Base-by-base conservation (phyloP, 2,797 vertebrate genomes). In the Allobates femoralis region DNA sequence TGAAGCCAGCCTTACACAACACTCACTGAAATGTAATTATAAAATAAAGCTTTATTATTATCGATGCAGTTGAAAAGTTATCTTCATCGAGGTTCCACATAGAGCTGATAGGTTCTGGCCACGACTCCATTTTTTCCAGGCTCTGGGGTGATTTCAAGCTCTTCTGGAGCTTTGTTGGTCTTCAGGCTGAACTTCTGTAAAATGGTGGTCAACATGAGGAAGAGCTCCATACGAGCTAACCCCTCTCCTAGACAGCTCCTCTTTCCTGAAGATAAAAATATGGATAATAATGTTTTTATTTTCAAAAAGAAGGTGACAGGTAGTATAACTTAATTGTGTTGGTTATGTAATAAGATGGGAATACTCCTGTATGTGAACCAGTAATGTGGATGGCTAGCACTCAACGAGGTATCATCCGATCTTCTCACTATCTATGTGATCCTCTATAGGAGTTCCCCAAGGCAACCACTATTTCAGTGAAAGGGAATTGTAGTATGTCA, bases 81-180 rank as follows among this genome's bases (percentile, higher is more conserved):
- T 80, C 18, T 26, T 80, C n/a, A 60, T 46, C 84, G 32, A 1
- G 51, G 51, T 10, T 32, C 34, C 30, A 85, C 34, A 41, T 62
- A 74, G n/a, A 79, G 34, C 64, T 79, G 32, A 21, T 85, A 85
- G 0, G 64, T 58, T 18, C 84, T 71, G 12, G 66, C 53, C 8
- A 80, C 12, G 1, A 18, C 16, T 10, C 76, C 77, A 73, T 85
- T 85, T 50, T 30, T 85, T 8, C 30, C 21, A 15, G 84, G 84
- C 34, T 85, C 50, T 12, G 84, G 84, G 34, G 84, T 79, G 28
- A 85, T 85, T n/a, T 85, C 77, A 14, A 85, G 58, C 28, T 85
- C 77, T 32, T 56, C 26, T n/a, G 64, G 34, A 16, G 7, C n/a
- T 26, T 19, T n/a, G 26, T 85, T 58, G 3, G 84, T 60, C 21